Base-by-base conservation (phyloP, 2,797 vertebrate species). In the Glossophaga mutica region DNA sequence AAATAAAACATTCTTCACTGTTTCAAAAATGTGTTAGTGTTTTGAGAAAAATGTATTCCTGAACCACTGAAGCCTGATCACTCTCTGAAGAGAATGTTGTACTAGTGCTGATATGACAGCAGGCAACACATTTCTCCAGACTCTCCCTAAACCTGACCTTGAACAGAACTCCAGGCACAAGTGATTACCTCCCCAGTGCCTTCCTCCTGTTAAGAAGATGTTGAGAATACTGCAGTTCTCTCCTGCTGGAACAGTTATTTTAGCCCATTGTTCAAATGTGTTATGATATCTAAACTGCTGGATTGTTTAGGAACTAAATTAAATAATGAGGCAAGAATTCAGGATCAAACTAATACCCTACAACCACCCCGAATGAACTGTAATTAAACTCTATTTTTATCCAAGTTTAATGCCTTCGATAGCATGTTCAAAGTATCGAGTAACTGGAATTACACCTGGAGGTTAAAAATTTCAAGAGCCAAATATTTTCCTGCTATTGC, bases 371-470 rank as follows among this genome's bases (percentile, higher is more conserved):
- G 14, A 92, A 95, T 84, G 52, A 84, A 79, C 19, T 92, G 1
- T 55, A 92, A 94, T 46, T 94, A 81, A 94, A 76, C 44, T 24
- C 26, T 87, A 70, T 67, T 92, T 96, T 93, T 87, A 59, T 59
- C 34, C n/a, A 91, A 89, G 68, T 94, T 87, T 37, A 76, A 24
- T 89, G 29, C 10, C 34, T n/a, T 90, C 44, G 77, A 14, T 76
- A 90, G 50, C 15, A 87, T 92, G 26, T 44, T 78, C 65, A 65
- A 37, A 89, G 52, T 94, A 48, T 68, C 92, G 67, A 85, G n/a
- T 52, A 90, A 92, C 22, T 86, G 42, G 21, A 50, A 68, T 77
- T 55, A 67, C 3, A 85, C 9, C 59, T 44, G 11, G 16, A 93
- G 44, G 19, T 57, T 89, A 71, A 79, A 81, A 76, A 83, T 37